These are phyloP conservation scores for Melanogrammus aeglefinus DNA, from an alignment of 2,797 vertebrate species.

Conservation along the genomic window DNA sequence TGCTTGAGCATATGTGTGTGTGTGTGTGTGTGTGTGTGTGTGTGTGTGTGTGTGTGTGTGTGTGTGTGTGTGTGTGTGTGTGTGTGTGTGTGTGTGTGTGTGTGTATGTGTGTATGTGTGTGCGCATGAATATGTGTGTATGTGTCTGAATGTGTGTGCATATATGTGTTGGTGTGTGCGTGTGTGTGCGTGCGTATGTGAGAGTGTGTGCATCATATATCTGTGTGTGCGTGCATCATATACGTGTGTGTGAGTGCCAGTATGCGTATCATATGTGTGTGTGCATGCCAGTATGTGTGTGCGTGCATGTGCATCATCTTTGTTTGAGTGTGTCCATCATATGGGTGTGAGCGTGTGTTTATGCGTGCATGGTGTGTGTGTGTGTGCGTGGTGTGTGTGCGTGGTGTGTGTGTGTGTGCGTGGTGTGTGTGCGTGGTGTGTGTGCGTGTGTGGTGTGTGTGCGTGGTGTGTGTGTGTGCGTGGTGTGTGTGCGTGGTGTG, in stretches of 20 bases:
- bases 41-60: neutral
- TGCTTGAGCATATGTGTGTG: conserved; percentile 37
- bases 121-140: conserved; percentile 33
- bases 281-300: conserved; percentile 16
- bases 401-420: conserved; percentile 1
- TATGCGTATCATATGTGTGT: conserved; percentile 10
- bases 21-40: neutral
- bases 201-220: too few relatives aligned
- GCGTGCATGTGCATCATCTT: conserved; percentile 5
- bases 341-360: conserved; percentile 1
- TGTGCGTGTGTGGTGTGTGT: neutral
- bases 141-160: conserved; percentile 11
- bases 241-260: neutral
- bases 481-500: too few relatives aligned
- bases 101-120: conserved; percentile 34
- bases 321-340: neutral
- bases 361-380: neutral
- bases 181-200: neutral
- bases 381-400: too few relatives aligned
- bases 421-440: conserved; percentile 2
- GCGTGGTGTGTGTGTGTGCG: neutral
- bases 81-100: too few relatives aligned
- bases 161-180: conserved; percentile 9
- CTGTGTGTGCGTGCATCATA: neutral
- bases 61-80: too few relatives aligned